phyloP scores from a whole-genome alignment of 1,140 invertebrate species.

The Cryptotermes secundus region DNA sequence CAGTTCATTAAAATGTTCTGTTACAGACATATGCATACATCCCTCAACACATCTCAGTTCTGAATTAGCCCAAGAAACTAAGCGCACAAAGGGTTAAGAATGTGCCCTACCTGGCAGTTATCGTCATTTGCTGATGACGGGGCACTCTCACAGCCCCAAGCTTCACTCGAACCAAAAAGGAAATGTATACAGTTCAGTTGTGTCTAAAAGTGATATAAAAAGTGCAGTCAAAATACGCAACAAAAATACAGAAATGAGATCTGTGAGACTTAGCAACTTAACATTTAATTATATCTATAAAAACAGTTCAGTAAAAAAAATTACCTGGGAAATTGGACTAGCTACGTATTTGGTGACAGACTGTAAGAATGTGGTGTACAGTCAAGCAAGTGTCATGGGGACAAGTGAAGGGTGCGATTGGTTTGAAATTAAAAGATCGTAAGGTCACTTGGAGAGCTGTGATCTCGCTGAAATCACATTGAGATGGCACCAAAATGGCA shows the following conservation, averaged over 20 bases:
- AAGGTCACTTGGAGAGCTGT: slow-evolving; percentile 11
- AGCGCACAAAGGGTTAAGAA: no score
- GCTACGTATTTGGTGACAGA: slow-evolving; percentile 32
- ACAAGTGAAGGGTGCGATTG: not conserved
- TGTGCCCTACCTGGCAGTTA: no score
- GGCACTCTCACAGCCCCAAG: no score
- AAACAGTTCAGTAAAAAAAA: slow-evolving; percentile 29
- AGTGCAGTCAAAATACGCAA: slow-evolving; percentile 6
- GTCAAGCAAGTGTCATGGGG: not conserved
- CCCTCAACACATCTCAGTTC: no score
- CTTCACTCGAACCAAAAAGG: no score
- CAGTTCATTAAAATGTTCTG: no score
- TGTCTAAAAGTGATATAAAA: not conserved
- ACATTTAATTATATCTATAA: slow-evolving; percentile 20
- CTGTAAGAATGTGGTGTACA: slow-evolving; percentile 14
- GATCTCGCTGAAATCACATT: not conserved
- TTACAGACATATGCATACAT: no score
- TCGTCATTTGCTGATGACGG: no score
- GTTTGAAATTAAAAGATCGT: not conserved
- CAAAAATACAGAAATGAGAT: slow-evolving; percentile 27
- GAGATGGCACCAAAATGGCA: not conserved
- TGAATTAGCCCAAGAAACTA: no score
- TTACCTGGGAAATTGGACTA: slow-evolving; percentile 31
- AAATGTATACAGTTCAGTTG: not conserved
- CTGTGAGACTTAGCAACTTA: slow-evolving; percentile 8